phyloP scores from a whole-genome alignment of 2,888 invertebrate genomes.

The Cryptocheilus praepositus region DNA sequence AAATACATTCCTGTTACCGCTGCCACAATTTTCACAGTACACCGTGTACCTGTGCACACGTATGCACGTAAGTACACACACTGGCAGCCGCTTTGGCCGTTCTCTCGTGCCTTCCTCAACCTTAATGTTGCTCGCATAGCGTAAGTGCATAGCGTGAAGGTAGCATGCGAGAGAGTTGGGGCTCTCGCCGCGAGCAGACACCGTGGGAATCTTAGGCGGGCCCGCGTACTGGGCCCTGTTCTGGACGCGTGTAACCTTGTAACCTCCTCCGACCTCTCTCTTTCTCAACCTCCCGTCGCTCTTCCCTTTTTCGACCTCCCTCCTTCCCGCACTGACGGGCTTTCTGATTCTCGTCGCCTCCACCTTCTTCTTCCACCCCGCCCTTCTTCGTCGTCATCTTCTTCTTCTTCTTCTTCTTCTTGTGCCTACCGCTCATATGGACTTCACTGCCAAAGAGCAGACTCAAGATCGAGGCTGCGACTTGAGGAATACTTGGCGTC shows the following conservation, averaged over 20 bases:
- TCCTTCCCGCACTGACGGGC: slow-evolving; percentile 24
- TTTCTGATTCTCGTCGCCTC: slow-evolving; percentile 16
- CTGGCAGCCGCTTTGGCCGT: slow-evolving; percentile 29
- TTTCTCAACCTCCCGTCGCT: slow-evolving; percentile 38
- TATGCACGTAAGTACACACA: not conserved
- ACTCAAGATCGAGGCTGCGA: no score
- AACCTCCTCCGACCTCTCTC: slow-evolving; percentile 67
- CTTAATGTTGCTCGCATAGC: slow-evolving; percentile 68
- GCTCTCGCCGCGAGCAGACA: slow-evolving; percentile 72
- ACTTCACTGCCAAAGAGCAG: not conserved
- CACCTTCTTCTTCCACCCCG: slow-evolving; percentile 28
- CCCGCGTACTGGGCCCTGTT: slow-evolving; percentile 63
- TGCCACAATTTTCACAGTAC: no score
- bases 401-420: not conserved
- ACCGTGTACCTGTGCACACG: no score
- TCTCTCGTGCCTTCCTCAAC: slow-evolving; percentile 61
- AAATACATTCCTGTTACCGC: not conserved
- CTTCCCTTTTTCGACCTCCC: slow-evolving; percentile 34
- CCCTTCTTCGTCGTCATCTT: slow-evolving; percentile 14
- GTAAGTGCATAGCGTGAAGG: slow-evolving; percentile 58
- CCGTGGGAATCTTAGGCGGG: slow-evolving; percentile 74
- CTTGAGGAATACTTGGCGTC: no score
- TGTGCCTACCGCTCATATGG: slow-evolving; percentile 12
- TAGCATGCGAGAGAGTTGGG: slow-evolving; percentile 59
- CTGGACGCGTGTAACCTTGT: slow-evolving; percentile 71